Conservation (phyloP, 2,113 vertebrate genomes). For the Boulengeromyrus knoepffleri region DNA sequence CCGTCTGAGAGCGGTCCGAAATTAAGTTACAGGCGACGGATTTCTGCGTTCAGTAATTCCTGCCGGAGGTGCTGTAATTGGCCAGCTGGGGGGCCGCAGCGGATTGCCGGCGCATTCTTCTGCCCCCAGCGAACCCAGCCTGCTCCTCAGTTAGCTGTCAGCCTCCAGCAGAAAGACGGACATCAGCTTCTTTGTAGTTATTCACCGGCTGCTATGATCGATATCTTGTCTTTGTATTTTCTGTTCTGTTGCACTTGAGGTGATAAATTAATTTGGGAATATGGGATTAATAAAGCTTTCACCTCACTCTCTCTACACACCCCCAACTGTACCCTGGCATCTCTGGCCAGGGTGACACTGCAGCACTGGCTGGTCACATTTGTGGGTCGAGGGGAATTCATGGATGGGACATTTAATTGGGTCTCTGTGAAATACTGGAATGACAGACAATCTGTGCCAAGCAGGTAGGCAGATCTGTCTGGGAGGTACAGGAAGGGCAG, state of each 20-base stretch:
- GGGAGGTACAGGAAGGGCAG: background rate
- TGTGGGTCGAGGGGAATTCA: background rate
- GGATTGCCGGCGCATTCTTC: background rate
- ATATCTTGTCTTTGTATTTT: background rate
- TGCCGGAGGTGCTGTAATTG: background rate
- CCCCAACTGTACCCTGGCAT: background rate
- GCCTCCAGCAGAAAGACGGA: background rate
- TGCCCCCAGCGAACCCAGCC: background rate
- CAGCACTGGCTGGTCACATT: background rate
- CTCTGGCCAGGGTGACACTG: background rate
- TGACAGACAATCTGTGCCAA: background rate
- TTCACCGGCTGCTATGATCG: background rate
- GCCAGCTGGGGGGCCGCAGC: background rate
- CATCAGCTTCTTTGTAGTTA: background rate
- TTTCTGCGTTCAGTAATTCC: background rate
- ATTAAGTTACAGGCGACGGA: background rate
- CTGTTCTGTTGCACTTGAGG: background rate
- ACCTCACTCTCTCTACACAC: background rate
- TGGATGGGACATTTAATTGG: background rate
- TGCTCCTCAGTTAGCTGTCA: background rate
- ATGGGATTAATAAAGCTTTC: constrained; percentile 7
- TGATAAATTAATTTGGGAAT: constrained; percentile 10
- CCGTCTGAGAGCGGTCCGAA: background rate
- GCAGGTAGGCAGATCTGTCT: background rate
- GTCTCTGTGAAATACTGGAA: background rate